These are phyloP conservation scores for Ischnura elegans DNA, from an alignment of 2,888 invertebrate species.

Conservation along the genomic window DNA sequence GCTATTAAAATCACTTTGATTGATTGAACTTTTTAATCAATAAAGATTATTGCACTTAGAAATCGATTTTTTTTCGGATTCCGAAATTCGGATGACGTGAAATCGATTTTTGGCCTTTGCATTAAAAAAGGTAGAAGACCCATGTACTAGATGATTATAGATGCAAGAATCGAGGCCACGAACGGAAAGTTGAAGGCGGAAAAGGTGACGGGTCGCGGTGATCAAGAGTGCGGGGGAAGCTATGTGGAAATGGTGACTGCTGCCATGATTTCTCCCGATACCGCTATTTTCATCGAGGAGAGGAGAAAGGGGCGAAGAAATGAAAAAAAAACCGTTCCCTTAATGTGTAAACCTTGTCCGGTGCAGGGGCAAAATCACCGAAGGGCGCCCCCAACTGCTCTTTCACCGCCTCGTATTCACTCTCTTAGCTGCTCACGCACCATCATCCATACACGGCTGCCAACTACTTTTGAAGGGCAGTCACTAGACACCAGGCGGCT, in stretches of 20 bases:
- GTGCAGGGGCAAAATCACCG: slow-evolving; percentile 50
- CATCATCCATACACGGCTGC: neutral
- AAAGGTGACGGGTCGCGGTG: neutral
- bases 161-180: neutral
- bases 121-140: no score
- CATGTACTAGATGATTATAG: neutral
- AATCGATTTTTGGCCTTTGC: no score
- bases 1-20: no score
- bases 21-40: no score
- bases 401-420: neutral
- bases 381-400: neutral
- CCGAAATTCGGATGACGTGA: no score
- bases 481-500: neutral
- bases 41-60: no score
- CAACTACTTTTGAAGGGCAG: neutral
- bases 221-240: neutral
- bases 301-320: neutral
- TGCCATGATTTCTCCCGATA: slow-evolving; percentile 21
- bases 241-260: slow-evolving; percentile 36
- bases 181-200: neutral
- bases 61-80: no score
- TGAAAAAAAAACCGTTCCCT: slow-evolving; percentile 46
- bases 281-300: neutral
- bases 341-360: slow-evolving; percentile 67
- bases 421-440: neutral